phyloP scores from a whole-genome alignment of 2,888 invertebrate genomes.

The Agonopterix subpropinquella region DNA sequence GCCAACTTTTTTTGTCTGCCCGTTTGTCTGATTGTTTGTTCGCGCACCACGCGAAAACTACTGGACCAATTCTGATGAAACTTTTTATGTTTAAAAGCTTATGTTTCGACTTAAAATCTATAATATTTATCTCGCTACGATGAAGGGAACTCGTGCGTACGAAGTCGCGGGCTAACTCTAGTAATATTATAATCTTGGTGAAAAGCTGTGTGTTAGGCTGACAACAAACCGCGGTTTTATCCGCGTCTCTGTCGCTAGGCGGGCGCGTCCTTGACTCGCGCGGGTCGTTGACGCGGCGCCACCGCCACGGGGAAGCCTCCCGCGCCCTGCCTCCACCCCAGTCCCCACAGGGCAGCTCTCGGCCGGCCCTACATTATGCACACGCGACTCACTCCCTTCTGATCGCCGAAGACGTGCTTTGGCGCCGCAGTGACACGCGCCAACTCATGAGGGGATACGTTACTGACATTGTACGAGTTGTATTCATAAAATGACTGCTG shows the following conservation, averaged over 20 bases:
- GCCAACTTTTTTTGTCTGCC: too few species aligned
- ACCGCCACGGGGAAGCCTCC: constrained; percentile 8
- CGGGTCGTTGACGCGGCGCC: constrained; percentile 54
- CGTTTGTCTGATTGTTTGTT: too few species aligned
- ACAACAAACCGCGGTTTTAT: constrained; percentile 4
- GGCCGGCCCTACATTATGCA: constrained; percentile 30
- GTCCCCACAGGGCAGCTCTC: not conserved
- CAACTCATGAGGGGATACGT: not conserved
- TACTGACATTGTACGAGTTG: not conserved
- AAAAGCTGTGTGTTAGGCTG: constrained; percentile 4
- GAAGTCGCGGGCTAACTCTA: too few species aligned
- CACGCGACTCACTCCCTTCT: constrained; percentile 50
- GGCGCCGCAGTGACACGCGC: constrained; percentile 35
- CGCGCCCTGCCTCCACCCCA: too few species aligned
- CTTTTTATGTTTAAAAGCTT: too few species aligned
- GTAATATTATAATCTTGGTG: too few species aligned
- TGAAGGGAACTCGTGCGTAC: too few species aligned
- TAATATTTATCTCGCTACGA: too few species aligned
- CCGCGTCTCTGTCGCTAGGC: constrained; percentile 30
- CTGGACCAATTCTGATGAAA: too few species aligned
- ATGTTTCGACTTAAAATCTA: too few species aligned
- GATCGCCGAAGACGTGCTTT: constrained; percentile 34
- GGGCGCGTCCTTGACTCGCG: constrained; percentile 55
- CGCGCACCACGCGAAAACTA: too few species aligned
- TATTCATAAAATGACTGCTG: too few species aligned